Conservation (phyloP, 2,113 vertebrate genomes). For the Percina caprodes region DNA sequence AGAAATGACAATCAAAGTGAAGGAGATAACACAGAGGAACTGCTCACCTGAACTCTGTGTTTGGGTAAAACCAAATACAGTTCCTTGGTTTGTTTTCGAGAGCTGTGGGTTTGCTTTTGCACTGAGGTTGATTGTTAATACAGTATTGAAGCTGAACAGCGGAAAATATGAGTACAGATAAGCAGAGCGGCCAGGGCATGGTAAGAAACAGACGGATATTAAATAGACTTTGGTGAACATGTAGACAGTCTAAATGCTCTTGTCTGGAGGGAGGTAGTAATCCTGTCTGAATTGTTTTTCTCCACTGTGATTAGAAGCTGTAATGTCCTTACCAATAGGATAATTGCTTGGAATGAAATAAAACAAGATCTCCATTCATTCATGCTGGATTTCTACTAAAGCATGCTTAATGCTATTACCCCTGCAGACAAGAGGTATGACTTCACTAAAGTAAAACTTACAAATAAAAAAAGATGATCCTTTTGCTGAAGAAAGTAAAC, state of each 20-base stretch:
- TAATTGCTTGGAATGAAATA: constrained; percentile 58
- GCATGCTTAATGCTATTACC: constrained; percentile 8
- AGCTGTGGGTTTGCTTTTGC: constrained; percentile 37
- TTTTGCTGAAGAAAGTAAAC: neutral
- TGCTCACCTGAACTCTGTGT: constrained; percentile 43
- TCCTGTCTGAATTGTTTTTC: constrained; percentile 59
- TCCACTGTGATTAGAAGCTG: constrained; percentile 53
- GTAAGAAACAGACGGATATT: constrained; percentile 52
- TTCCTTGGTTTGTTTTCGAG: constrained; percentile 13
- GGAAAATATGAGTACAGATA: constrained; percentile 61
- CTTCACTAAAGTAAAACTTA: constrained; percentile 25
- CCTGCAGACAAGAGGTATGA: constrained; percentile 32
- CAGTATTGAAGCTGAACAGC: constrained; percentile 27
- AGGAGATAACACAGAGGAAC: constrained; percentile 59
- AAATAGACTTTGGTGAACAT: constrained; percentile 35
- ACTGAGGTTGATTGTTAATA: constrained; percentile 21
- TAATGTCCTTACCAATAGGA: constrained; percentile 50
- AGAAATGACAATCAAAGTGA: constrained; percentile 77
- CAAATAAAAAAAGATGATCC: constrained; percentile 1
- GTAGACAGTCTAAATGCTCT: constrained; percentile 37
- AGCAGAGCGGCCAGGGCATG: constrained; percentile 25
- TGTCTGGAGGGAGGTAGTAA: constrained; percentile 54
- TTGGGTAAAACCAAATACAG: constrained; percentile 38
- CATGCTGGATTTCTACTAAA: constrained; percentile 55
- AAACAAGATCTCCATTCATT: constrained; percentile 60